Evolutionary conservation across 1,140 invertebrate species (phyloP), one percentile per base, ranked within the genome.

Genomic region (Drosophila varians): DNA sequence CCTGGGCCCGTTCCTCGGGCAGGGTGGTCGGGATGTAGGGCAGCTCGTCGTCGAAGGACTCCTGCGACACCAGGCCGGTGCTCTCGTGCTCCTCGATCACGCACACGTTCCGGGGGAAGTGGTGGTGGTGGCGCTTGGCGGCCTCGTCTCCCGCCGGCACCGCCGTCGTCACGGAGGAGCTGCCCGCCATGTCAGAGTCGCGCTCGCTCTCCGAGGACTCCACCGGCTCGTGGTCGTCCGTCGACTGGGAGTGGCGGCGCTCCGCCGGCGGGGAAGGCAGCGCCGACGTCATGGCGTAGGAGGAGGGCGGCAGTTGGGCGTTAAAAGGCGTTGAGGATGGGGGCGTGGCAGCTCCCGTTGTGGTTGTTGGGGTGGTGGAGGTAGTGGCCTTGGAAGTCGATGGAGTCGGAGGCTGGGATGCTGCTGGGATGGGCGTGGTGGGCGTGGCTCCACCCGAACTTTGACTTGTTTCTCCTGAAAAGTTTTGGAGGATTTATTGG

Each of bases 11-110:
- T 92, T 97, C 96, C 84, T 94, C 92, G 11, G 96, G 96, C 54
- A 97, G 90, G 28, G 96, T 97, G 3, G 96, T 97, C 36, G 96
- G 96, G 64, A 97, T 94, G 80, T 96, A 97, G 0, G 96, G 96
- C 77, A 97, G 92, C 92, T 97, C 96, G 54, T 96, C 96, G 64
- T 97, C 96, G 71, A 97, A 96, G 7, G 96, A 96, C 73, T 96
- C 96, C 73, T 96, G 95, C 42, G 95, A 93, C 3, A 96, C 95
- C 21, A 97, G 92, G 1, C 95, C 94, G 53, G 96, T 96, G 51
- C 94, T 93, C 80, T 96, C 96, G 16, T 93, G 92, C 83, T 94
- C 93, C 52, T 92, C 91, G 8, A 91, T 93, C 87, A 36, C 89
- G 78, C 77, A 90, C 2, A 75, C 75, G 90, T 92, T 48, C 86